Evolutionary conservation across 2,888 invertebrate species (phyloP), one percentile per base, ranked within the genome.

Genomic region (Stenodema calcarata): DNA sequence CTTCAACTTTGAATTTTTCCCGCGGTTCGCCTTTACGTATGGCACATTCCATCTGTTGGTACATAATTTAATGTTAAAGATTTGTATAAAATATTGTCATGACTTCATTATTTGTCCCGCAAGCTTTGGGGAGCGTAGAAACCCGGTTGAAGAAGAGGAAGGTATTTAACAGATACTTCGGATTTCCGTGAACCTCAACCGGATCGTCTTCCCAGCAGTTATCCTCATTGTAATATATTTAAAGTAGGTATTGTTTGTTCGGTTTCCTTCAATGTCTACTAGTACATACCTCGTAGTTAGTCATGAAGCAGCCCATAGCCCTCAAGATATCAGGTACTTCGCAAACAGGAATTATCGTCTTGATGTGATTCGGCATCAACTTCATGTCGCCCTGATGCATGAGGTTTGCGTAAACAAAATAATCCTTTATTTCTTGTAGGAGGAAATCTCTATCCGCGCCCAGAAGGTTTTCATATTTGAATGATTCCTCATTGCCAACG

Each of bases 251-350:
- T n/a, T n/a, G n/a, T n/a, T n/a, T n/a, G n/a, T n/a, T n/a, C n/a
- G n/a, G n/a, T n/a, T n/a, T n/a, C n/a, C n/a, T n/a, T n/a, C n/a
- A n/a, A n/a, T n/a, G n/a, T n/a, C n/a, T n/a, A n/a, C n/a, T n/a
- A n/a, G n/a, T 16, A 81, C 41, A 18, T 62, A 87, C 88, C 83
- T 88, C 88, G 73, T 80, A 81, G 54, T 83, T 79, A 14, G 88
- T 86, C 44, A 86, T 62, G 23, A 86, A 88, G 78, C 82, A 87
- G 16, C 88, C 88, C 78, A 88, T 79, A 0, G 87, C 86, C 62
- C 88, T 69, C 16, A 88, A 42, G 14, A 87, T 47, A 84, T 87
- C 87, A 6, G 87, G 84, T 7, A 87, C 81, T 62, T 86, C 87
- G 80, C 86, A 87, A 4, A 84, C 50, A 7, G 83, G 73, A 11